Evolutionary conservation across 2,888 invertebrate genomes (phyloP).

Genomic region (Margaritifera margaritifera): DNA sequence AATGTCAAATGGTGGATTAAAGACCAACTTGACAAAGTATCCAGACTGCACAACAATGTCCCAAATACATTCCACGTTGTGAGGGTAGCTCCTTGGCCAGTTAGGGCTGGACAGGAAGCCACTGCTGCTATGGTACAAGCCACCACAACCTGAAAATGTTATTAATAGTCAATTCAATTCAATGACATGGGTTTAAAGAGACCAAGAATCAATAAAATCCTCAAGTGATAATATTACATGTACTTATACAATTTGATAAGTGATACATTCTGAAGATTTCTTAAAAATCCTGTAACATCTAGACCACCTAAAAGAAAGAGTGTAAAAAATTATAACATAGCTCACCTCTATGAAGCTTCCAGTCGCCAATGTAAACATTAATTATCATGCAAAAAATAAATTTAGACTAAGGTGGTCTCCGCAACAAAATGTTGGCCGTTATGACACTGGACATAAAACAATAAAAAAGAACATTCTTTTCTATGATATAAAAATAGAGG

Average conservation of each 20-base stretch:
- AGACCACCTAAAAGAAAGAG: background rate
- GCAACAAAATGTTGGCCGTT: too few relatives aligned
- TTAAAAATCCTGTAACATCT: background rate
- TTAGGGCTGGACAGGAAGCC: conserved; percentile 93
- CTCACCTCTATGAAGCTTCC: background rate
- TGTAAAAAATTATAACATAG: background rate
- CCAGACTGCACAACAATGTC: conserved; percentile 90
- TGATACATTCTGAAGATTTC: background rate
- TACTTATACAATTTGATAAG: background rate
- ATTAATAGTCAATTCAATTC: conserved; percentile 2
- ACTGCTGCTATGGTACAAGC: conserved; percentile 84
- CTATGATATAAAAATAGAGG: too few relatives aligned
- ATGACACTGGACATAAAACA: too few relatives aligned
- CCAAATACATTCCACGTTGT: conserved; percentile 97
- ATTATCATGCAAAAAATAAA: too few relatives aligned
- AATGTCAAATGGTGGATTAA: conserved; percentile 76
- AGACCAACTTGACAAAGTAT: conserved; percentile 83
- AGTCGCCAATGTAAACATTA: too few relatives aligned
- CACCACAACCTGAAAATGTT: conserved; percentile 87
- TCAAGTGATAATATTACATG: background rate
- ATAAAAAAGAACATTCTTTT: too few relatives aligned
- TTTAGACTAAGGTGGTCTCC: too few relatives aligned
- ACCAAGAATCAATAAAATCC: background rate
- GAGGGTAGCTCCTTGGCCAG: conserved; percentile 95
- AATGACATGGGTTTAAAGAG: background rate